Base-by-base conservation (phyloP, 2,888 invertebrate species). In the Congeria kusceri region DNA sequence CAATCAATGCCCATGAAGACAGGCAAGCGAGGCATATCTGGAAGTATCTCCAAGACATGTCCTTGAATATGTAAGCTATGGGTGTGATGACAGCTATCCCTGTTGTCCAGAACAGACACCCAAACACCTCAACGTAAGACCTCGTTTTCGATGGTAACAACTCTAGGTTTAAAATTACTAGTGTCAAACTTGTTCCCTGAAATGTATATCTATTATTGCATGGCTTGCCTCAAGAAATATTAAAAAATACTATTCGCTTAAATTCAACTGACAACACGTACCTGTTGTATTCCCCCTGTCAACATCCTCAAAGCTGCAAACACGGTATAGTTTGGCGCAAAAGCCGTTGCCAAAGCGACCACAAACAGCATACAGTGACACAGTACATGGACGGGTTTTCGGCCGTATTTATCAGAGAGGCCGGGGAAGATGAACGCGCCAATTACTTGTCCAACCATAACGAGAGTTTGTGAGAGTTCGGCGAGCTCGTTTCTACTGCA, bases 391-490 rank as follows among this genome's bases (percentile, higher is more conserved):
- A 77, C 44, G 1, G 67, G 75, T 62, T 84, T 86, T 5, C 86
- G 76, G 7, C 87, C 87, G 20, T 65, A 86, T 58, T 82, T 80
- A 77, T 92, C 91, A 1, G 91, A 76, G 0, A 91, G 58, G 9
- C 87, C 73, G 0, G 91, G 85, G 47, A 87, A 86, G 0, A 89
- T 11, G 23, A 89, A 75, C 3, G 91, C 89, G 0, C 91, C 91
- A 0, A 88, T 46, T 18, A 85, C 88, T 70, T 90, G 90, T 1
- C 92, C 92, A 3, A 86, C 58, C 70, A 86, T 86, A 61, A 91
- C 84, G n/a, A 90, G 70, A 0, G 91, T 88, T 81, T 91, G 91
- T 0, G 90, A 86, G 18, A 90, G 66, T 61, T 90, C 88, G 9
- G 87, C 80, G 49, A 88, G 78, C 47, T 86, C 84, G 57, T 84